A percentile compares a stretch with the other conserved stretches of the same genome.
Evolutionary conservation across 1,140 invertebrate species (phyloP).

Genomic region (Penaeus indicus): DNA sequence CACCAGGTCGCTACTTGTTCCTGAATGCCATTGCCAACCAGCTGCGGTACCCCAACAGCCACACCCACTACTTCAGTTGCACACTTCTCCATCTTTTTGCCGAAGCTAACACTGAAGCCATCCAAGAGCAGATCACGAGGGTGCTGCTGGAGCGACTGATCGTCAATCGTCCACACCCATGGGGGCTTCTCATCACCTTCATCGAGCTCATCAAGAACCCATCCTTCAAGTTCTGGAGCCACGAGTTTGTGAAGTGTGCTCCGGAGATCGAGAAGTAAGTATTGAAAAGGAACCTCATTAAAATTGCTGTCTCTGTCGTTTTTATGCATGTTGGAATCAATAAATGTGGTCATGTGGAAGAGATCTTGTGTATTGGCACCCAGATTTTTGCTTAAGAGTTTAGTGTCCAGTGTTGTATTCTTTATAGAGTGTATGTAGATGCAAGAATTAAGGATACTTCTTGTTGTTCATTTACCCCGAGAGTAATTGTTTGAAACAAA

Average conservation of each 20-base stretch:
- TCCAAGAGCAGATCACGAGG: conserved; percentile 87
- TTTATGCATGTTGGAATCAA: too few species aligned
- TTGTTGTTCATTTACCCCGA: too few species aligned
- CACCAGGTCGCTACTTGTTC: conserved; percentile 88
- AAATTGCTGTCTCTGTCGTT: not conserved
- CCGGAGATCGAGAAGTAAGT: conserved; percentile 96
- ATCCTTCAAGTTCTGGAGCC: conserved; percentile 98
- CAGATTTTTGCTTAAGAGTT: too few species aligned
- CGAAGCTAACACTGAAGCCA: conserved; percentile 97
- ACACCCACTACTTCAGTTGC: conserved; percentile 99
- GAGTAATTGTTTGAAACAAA: too few species aligned
- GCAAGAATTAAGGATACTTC: too few species aligned
- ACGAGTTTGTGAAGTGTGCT: conserved; percentile 99
- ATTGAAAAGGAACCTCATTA: conserved; percentile 62
- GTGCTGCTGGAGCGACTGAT: conserved; percentile 97
- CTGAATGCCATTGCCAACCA: conserved; percentile 99
- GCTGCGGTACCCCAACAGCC: conserved; percentile 97
- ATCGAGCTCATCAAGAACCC: conserved; percentile 99
- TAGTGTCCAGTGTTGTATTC: too few species aligned
- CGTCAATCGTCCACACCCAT: conserved; percentile 98
- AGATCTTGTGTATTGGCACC: too few species aligned
- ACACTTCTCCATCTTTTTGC: conserved; percentile 96
- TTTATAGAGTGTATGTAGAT: too few species aligned
- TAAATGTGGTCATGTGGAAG: too few species aligned
- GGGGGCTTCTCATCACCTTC: conserved; percentile 98